Percentiles rank a stretch among this genome's conserved stretches.
Conservation (phyloP, 2,888 invertebrate species). For the Callyntrura sp. region DNA sequence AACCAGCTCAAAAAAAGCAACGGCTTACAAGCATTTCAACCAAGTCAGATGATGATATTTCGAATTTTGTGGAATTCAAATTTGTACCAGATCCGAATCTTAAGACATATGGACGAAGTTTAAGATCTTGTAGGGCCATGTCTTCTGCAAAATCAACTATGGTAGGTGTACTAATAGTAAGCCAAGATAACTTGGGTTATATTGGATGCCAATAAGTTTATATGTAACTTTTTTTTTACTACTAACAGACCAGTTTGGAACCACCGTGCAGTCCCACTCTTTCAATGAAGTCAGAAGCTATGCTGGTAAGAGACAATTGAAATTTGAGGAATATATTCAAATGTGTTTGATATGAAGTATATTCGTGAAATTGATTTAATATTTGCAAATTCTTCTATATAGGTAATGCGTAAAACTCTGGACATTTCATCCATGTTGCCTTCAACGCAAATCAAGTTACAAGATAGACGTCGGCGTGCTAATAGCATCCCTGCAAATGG, state of each 20-base stretch:
- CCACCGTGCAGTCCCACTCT: background rate
- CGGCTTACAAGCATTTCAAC: background rate
- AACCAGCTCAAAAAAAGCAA: conserved; percentile 19
- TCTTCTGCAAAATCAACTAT: background rate
- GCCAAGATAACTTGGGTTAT: background rate
- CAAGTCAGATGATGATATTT: background rate
- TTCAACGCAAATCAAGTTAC: background rate
- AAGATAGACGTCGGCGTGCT: conserved; percentile 14
- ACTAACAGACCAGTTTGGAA: background rate
- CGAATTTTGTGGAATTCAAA: background rate
- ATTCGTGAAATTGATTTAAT: no score
- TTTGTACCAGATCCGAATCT: background rate
- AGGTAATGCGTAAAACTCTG: background rate
- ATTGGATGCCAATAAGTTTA: background rate
- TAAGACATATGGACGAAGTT: background rate
- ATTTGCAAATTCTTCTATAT: no score
- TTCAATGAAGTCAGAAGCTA: background rate
- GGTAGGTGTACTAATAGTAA: background rate
- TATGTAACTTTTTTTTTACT: no score
- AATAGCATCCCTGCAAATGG: conserved; percentile 15
- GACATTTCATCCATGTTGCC: background rate
- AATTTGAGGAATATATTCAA: background rate
- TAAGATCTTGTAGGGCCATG: background rate
- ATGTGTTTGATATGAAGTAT: no score
- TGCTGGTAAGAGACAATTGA: background rate